These are phyloP conservation scores for Nilaparvata lugens DNA, from an alignment of 1,140 invertebrate genomes.

Conservation along the genomic window DNA sequence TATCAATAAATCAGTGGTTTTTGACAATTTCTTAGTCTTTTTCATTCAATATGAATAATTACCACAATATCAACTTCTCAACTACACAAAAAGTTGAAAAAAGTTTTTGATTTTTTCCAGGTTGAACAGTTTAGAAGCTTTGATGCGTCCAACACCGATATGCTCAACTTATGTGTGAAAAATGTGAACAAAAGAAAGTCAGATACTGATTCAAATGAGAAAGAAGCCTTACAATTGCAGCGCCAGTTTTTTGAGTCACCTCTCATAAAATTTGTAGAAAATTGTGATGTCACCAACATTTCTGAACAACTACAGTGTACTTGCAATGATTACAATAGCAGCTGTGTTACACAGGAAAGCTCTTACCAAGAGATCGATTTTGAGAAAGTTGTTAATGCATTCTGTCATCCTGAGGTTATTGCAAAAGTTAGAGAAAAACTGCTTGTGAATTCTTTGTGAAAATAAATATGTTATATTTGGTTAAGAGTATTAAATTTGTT, in stretches of 20 bases:
- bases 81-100: neutral
- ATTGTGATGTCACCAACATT: neutral
- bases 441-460: neutral
- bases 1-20: too few relatives aligned
- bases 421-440: constrained; percentile 9
- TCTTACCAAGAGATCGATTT: neutral
- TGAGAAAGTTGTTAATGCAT: constrained; percentile 16
- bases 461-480: too few relatives aligned
- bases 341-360: neutral
- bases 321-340: neutral
- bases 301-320: neutral
- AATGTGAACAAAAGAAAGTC: too few relatives aligned
- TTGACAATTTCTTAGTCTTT: too few relatives aligned
- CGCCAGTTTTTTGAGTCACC: too few relatives aligned
- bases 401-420: constrained; percentile 20
- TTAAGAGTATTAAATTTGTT: too few relatives aligned
- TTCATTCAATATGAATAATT: too few relatives aligned
- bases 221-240: too few relatives aligned
- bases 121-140: neutral
- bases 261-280: neutral
- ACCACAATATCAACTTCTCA: too few relatives aligned
- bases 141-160: too few relatives aligned
- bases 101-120: neutral
- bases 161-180: too few relatives aligned
- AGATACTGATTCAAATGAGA: too few relatives aligned